Evolutionary conservation across 2,797 vertebrate genomes (phyloP).

Genomic region (Tiaroga cobitis): DNA sequence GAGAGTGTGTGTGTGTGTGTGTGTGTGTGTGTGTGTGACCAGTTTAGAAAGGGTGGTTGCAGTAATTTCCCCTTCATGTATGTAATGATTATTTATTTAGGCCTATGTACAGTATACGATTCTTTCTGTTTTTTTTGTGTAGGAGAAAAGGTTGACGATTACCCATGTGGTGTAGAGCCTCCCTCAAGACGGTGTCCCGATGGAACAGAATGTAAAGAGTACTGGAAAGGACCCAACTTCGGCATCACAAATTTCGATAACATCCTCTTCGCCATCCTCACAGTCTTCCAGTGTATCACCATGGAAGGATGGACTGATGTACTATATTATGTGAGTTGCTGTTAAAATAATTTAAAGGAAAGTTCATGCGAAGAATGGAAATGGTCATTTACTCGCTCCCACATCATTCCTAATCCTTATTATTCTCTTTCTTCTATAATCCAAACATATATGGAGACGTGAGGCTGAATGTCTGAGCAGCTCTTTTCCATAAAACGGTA

Average conservation of each 20-base stretch:
- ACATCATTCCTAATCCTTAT: too few species aligned
- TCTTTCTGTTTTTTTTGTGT: slow-evolving; percentile 27
- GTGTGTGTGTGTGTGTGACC: slow-evolving; percentile 27
- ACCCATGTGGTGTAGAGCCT: slow-evolving; percentile 86
- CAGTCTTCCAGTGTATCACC: slow-evolving; percentile 91
- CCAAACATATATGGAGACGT: not conserved
- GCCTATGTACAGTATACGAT: not conserved
- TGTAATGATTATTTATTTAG: slow-evolving; percentile 47
- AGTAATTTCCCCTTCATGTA: not conserved
- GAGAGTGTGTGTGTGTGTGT: not conserved
- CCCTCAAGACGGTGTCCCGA: slow-evolving; percentile 86
- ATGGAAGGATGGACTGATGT: slow-evolving; percentile 95
- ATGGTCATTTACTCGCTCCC: too few species aligned
- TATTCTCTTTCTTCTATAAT: not conserved
- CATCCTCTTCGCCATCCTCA: slow-evolving; percentile 95
- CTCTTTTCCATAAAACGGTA: not conserved
- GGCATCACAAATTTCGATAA: slow-evolving; percentile 99
- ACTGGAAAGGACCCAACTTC: slow-evolving; percentile 94
- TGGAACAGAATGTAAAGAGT: slow-evolving; percentile 81
- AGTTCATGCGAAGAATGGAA: not conserved
- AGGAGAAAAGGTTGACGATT: slow-evolving; percentile 84
- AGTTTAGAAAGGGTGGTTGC: slow-evolving; percentile 7
- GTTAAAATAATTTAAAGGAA: too few species aligned
- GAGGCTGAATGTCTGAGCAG: not conserved
- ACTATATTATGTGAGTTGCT: slow-evolving; percentile 85